Evolutionary conservation across 2,113 vertebrate genomes (phyloP).

Genomic region (Erythrolamprus reginae): DNA sequence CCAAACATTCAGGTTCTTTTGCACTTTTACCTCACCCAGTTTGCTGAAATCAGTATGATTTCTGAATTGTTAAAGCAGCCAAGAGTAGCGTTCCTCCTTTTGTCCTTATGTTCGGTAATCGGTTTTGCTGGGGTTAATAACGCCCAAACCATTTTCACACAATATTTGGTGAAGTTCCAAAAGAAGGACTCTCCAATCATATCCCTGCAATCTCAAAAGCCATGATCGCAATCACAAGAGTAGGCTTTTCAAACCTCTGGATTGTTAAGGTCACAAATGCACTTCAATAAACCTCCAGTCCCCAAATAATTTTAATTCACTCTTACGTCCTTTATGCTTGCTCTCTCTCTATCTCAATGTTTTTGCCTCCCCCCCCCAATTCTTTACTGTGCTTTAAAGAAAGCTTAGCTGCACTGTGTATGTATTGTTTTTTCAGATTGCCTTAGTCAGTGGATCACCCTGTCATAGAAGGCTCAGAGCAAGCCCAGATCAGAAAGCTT

Average conservation of each 20-base stretch:
- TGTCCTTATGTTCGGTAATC: not conserved
- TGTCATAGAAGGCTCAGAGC: too few relatives aligned
- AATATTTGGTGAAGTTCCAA: not conserved
- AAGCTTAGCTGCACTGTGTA: not conserved
- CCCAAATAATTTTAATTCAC: too few relatives aligned
- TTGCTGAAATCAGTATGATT: not conserved
- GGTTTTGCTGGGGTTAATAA: not conserved
- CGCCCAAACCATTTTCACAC: not conserved
- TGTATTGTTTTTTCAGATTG: not conserved
- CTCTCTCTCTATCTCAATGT: too few relatives aligned
- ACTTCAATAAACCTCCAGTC: not conserved
- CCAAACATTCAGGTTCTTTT: not conserved
- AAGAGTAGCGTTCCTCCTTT: not conserved
- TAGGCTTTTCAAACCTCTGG: not conserved
- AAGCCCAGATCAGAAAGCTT: not conserved
- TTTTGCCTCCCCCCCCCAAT: rapidly evolving
- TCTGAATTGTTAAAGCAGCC: not conserved
- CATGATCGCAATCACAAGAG: not conserved
- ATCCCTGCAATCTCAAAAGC: not conserved
- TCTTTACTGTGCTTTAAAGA: not conserved
- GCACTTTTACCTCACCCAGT: not conserved
- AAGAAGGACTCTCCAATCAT: not conserved
- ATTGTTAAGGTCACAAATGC: not conserved
- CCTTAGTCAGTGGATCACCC: too few relatives aligned
- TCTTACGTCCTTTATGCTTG: too few relatives aligned